Percentiles rank a stretch among this genome's conserved stretches.
Conservation (phyloP, 1,140 invertebrate genomes). For the Cecropterus lyciades region DNA sequence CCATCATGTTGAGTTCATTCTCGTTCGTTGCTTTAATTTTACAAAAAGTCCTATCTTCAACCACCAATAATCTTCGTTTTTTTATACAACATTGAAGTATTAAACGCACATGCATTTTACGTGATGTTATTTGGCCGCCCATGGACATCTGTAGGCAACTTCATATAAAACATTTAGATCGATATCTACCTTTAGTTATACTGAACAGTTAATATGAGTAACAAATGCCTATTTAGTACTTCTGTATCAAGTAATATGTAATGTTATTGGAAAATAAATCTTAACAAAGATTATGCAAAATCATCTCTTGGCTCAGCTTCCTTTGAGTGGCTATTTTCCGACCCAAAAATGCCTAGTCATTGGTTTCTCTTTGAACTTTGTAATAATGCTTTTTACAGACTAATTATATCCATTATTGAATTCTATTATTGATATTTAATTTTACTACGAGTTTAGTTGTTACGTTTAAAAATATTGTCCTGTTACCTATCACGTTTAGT, state of each 20-base stretch:
- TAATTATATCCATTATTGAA: conserved; percentile 1
- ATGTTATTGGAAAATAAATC: conserved; percentile 3
- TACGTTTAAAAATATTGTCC: no score
- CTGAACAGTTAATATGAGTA: background rate
- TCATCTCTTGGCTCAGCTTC: conserved; percentile 2
- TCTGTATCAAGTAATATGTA: background rate
- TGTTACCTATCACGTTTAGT: no score
- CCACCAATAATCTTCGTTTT: no score
- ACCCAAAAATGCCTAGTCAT: conserved; percentile 12
- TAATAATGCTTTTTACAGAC: conserved; percentile 14
- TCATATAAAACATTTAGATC: no score
- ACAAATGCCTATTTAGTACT: no score
- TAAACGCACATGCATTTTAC: no score
- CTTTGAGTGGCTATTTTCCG: conserved; percentile 5
- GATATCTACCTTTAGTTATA: background rate
- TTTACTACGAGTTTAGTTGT: background rate
- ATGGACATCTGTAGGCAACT: no score
- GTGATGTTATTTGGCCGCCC: no score
- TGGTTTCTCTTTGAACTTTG: conserved; percentile 1
- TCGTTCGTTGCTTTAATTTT: no score
- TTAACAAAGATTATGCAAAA: background rate
- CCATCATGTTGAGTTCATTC: no score
- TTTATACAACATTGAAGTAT: no score
- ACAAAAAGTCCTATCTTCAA: no score
- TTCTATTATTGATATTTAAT: background rate